Base-by-base conservation (phyloP, 2,797 vertebrate species). In the Fundulus diaphanus region DNA sequence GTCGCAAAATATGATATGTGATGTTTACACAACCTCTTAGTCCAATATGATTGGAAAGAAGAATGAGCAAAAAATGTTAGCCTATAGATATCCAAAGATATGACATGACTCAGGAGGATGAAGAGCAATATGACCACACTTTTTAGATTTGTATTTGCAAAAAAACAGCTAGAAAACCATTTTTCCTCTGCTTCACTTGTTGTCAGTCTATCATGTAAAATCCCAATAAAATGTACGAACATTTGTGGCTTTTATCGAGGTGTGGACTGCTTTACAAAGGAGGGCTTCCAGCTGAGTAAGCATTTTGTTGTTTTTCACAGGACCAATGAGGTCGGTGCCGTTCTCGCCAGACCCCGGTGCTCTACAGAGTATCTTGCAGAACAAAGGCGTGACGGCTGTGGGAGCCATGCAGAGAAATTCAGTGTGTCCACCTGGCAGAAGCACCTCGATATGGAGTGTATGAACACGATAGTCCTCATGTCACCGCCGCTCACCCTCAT, bases 381-480 rank as follows among this genome's bases (percentile, higher is more conserved):
- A 91, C 1, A 88, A 94, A 42, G 93, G 90, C 0, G 59, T 92
- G 61, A 93, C 88, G 71, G 81, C 66, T 33, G 0, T 72, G 24
- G 80, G 77, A 2, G 70, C 72, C 65, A 93, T 91, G n/a, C 87
- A 91, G 8, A 61, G 52, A 74, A 79, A 33, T 63, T 89, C 92
- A 27, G 74, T 78, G 51, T 87, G 87, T 82, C 90, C 88, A 35
- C 72, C 86, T 42, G 91, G 88, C 87, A 93, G 94, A 89, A 76
- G 65, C 67, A 93, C 91, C 40, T 94, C 94, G 16, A 72, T 94
- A 73, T 94, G 90, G 89, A 90, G 89, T 22, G 95, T 95, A 79
- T 70, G 82, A 54, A 29, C 2, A 46, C 4, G 12, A 37, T 18
- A 22, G 11, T 73, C 56, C 16, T 35, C 0, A 82, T 72, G 59